Percentiles rank a stretch among this genome's conserved stretches.
These are phyloP conservation scores for Hypsibius dujardini DNA, from an alignment of 1,140 invertebrate species.

Conservation along the genomic window DNA sequence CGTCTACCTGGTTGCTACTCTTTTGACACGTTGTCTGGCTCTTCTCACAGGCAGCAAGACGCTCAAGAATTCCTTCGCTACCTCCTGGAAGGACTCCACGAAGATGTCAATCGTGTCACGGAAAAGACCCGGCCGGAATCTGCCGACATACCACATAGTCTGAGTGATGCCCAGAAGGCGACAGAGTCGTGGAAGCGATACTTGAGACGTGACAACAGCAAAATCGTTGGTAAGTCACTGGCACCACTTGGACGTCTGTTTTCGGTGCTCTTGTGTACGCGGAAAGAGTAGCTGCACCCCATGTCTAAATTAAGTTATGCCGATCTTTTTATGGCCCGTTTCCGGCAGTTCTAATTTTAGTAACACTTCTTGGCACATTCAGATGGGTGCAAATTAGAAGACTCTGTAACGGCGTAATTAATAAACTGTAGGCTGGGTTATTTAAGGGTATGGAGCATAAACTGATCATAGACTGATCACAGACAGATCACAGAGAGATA, in stretches of 20 bases:
- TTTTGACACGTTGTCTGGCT: neutral
- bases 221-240: constrained; percentile 45
- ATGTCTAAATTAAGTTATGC: no score
- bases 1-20: no score
- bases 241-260: neutral
- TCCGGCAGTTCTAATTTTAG: no score
- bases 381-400: no score
- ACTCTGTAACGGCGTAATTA: no score
- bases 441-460: no score
- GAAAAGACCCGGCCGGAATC: constrained; percentile 50
- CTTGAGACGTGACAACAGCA: constrained; percentile 61
- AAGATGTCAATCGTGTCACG: constrained; percentile 70
- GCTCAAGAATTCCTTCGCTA: constrained; percentile 64
- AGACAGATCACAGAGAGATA: no score
- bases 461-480: no score
- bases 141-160: constrained; percentile 60
- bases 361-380: no score
- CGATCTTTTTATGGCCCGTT: no score
- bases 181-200: constrained; percentile 73
- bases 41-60: constrained; percentile 40
- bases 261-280: neutral
- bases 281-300: no score
- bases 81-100: constrained; percentile 78
- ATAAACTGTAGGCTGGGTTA: no score
- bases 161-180: constrained; percentile 53